A percentile compares a stretch with the other conserved stretches of the same genome.
These are phyloP conservation scores for Nibea albiflora DNA, from an alignment of 2,113 vertebrate genomes.

Conservation along the genomic window DNA sequence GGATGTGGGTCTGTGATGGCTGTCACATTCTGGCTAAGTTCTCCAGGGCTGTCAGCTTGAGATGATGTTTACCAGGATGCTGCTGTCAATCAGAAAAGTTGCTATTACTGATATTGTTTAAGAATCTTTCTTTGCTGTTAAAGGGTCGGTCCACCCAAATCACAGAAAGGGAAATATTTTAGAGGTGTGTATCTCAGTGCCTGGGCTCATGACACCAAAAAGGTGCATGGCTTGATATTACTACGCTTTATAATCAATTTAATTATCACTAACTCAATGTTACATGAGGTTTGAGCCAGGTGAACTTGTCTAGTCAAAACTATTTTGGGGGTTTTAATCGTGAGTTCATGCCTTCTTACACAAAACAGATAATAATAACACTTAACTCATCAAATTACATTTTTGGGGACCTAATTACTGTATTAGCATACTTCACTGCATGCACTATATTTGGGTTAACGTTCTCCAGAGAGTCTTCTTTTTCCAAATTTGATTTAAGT, in stretches of 20 bases:
- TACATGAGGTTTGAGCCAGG: neutral
- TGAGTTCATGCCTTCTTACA: neutral
- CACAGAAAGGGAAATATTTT: neutral
- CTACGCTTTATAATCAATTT: neutral
- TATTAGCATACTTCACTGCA: neutral
- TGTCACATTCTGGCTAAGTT: slow-evolving; percentile 67
- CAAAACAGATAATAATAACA: neutral
- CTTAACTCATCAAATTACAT: neutral
- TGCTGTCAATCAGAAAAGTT: slow-evolving; percentile 70
- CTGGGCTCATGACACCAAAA: neutral
- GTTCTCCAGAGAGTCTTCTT: neutral
- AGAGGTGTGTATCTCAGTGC: neutral
- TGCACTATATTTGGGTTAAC: neutral
- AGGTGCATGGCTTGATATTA: neutral
- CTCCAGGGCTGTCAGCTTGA: slow-evolving; percentile 67
- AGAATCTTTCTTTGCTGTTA: slow-evolving; percentile 12
- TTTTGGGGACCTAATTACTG: neutral
- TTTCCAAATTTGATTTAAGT: neutral
- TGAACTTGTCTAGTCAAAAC: neutral
- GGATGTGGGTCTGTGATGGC: slow-evolving; percentile 67
- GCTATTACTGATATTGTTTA: slow-evolving; percentile 25
- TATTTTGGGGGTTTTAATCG: neutral
- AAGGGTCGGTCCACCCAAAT: neutral
- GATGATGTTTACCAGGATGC: slow-evolving; percentile 71
- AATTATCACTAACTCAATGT: neutral